These are phyloP conservation scores for Apodemia mormo DNA, from an alignment of 2,888 invertebrate genomes.

Conservation along the genomic window DNA sequence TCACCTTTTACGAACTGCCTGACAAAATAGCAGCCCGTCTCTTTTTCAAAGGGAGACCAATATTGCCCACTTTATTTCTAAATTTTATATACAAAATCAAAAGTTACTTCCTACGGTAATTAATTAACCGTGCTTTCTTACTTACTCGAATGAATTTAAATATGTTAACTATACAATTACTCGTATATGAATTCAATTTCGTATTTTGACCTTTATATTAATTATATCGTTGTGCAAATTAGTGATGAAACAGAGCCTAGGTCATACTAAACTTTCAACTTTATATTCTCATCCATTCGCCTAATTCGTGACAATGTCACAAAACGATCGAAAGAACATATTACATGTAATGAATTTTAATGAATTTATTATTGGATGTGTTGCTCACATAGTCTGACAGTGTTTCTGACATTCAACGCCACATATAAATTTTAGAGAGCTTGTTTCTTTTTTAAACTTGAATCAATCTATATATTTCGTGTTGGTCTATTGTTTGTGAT, in stretches of 20 bases:
- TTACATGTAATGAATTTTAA: constrained; percentile 1
- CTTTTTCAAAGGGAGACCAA: no score
- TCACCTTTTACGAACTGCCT: no score
- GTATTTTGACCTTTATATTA: constrained; percentile 5
- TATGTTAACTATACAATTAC: background rate
- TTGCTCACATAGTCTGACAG: background rate
- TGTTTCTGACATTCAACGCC: background rate
- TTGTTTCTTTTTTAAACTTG: no score
- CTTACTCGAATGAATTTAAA: no score
- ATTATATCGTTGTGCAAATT: background rate
- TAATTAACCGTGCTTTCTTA: no score
- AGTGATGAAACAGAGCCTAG: constrained; percentile 1
- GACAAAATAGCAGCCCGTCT: no score
- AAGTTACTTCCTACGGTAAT: no score
- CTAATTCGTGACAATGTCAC: constrained; percentile 9
- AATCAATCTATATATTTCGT: no score
- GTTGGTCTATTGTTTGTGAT: no score
- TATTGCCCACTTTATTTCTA: no score
- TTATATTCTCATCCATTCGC: constrained; percentile 4
- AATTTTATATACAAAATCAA: no score
- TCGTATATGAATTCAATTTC: background rate
- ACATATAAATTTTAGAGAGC: no score
- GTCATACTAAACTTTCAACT: constrained; percentile 12
- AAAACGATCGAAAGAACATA: constrained; percentile 2
- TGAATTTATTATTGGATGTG: background rate